Evolutionary conservation across 2,113 vertebrate genomes (phyloP), one percentile per base, ranked within the genome.

Genomic region (Dromiciops gliroides): DNA sequence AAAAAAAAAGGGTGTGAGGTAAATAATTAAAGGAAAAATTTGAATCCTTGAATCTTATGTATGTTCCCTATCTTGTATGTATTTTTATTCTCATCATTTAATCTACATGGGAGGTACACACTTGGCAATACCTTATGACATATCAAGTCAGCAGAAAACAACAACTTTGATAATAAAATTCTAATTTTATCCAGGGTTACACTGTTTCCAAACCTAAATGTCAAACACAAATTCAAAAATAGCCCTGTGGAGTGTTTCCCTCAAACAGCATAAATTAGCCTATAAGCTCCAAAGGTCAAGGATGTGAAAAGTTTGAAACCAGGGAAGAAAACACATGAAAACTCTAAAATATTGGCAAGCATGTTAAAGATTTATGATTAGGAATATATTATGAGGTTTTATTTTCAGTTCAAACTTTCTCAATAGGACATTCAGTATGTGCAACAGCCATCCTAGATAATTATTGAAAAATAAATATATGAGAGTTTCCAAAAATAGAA

Each of bases 381-480:
- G 67, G 60, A 48, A 93, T 3, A 1, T 92, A 92, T 94, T 92
- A 89, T 37, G 47, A 93, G 67, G 95, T 90, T 95, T 92, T 97
- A 96, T 97, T 98, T 98, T 95, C 51, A 97, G 94, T 89, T 91
- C 91, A 92, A 92, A 90, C 91, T 11, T 94, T 91, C 92, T 90
- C 92, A 97, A 95, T 44, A 50, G 60, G 95, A 94, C 90, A 92
- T 96, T 94, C 91, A 96, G 26, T 93, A 96, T 94, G 90, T 94
- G 96, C n/a, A 94, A 93, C 90, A 96, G 50, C 23, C 49, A 83
- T 92, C 48, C 89, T 14, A 91, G 92, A 96, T 52, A 96, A 67
- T 97, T 92, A 94, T 95, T 95, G 93, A 89, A 96, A 95, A 96
- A 91, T 95, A 97, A 98, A 97, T 90, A 96, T 25, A 51, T 31